These are phyloP conservation scores for Cochlearius cochlearius DNA, from an alignment of 2,113 vertebrate species.

Conservation along the genomic window DNA sequence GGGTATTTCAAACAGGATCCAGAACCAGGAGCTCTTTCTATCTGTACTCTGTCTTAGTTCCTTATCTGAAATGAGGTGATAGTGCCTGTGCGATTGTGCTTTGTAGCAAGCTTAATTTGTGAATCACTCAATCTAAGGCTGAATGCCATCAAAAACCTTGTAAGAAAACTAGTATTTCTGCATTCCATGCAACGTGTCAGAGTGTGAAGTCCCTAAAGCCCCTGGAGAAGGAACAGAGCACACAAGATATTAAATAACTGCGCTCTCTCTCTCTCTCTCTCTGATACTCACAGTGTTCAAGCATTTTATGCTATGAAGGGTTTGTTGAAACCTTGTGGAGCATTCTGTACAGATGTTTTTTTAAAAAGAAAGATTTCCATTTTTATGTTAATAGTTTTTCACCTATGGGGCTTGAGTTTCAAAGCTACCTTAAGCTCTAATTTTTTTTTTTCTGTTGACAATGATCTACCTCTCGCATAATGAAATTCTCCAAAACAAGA, in stretches of 20 bases:
- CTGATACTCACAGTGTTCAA: background rate
- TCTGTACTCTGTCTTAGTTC: background rate
- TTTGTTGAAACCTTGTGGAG: background rate
- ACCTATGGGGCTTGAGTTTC: background rate
- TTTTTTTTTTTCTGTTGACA: background rate
- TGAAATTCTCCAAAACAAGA: background rate
- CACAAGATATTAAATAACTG: background rate
- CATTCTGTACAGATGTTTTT: background rate
- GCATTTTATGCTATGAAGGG: background rate
- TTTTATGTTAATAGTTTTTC: background rate
- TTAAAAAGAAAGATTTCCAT: background rate
- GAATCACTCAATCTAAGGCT: background rate
- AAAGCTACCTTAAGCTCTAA: background rate
- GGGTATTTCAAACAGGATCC: background rate
- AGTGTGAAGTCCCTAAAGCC: background rate
- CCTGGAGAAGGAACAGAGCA: background rate
- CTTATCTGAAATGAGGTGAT: background rate
- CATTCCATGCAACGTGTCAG: background rate
- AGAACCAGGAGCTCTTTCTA: background rate
- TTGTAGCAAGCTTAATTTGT: background rate
- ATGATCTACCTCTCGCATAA: background rate
- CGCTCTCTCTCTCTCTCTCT: too few relatives aligned
- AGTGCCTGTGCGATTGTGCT: background rate
- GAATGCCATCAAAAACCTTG: background rate
- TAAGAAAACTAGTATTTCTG: background rate